Conservation (phyloP, 2,797 vertebrate genomes). For the Thripadectes ignobilis region DNA sequence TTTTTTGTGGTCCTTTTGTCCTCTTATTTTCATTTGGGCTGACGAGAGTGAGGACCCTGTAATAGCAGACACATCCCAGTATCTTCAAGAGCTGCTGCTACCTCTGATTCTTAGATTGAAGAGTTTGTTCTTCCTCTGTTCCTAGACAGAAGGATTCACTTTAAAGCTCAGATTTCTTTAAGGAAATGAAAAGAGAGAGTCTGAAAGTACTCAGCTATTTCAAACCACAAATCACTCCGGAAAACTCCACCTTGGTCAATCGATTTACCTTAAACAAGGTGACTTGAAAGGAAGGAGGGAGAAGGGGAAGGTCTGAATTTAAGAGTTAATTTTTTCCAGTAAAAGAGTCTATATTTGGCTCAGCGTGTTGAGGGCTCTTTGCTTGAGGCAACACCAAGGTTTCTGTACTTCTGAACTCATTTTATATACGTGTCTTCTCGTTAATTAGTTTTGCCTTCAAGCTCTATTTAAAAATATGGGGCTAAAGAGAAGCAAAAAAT, state of each 20-base stretch:
- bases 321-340: neutral
- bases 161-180: constrained; percentile 19
- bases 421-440: neutral
- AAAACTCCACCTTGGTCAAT: constrained; percentile 1
- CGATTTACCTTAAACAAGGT: neutral
- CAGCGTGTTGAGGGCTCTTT: neutral
- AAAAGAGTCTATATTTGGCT: neutral
- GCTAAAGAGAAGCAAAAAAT: neutral
- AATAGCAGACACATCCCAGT: neutral
- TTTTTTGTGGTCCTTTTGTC: too few species aligned
- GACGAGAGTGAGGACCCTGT: neutral
- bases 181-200: constrained; percentile 12
- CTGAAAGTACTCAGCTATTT: neutral
- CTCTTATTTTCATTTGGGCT: neutral
- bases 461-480: neutral
- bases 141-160: neutral
- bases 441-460: constrained; percentile 42
- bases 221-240: neutral
- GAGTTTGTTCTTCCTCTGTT: neutral
- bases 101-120: neutral
- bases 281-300: neutral
- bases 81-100: rapidly evolving
- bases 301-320: neutral
- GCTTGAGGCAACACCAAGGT: neutral
- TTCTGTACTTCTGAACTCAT: constrained; percentile 4